Evolutionary conservation across 2,797 vertebrate species (phyloP), one percentile per base, ranked within the genome.

Genomic region (Gallinago solitaria): DNA sequence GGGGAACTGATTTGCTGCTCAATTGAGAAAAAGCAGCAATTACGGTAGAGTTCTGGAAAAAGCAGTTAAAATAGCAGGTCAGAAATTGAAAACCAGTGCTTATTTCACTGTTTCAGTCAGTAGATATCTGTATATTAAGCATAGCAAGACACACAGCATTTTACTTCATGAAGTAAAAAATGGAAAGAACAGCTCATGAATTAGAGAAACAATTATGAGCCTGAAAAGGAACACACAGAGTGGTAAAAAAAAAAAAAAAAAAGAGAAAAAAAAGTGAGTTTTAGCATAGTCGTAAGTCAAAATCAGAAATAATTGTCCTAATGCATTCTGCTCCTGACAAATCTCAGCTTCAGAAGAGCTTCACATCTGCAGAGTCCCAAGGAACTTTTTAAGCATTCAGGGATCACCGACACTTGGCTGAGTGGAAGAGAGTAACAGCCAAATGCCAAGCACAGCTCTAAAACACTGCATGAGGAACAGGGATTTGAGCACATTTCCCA

Each of bases 191-290:
- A 82, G n/a, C 43, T 93, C 33, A 39, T 76, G 77, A 90, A 48
- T 53, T 60, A 89, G 51, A 67, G 60, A 65, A 93, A 65, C 15
- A 59, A 67, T 43, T 41, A 21, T 41, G 17, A 95, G 74, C 39
- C 68, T 35, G 67, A 74, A 78, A 77, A 88, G 47, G 87, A 91
- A 86, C 56, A 80, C 33, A 43, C 11, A 56, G 5, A 28, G 54
- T 17, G 13, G 51, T 79, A 82, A 95, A 93, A 95, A 48, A 47
- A 45, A 45, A 43, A 43, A 83, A 95, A 93, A 95, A 96, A 96
- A 89, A 45, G 79, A 57, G 14, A 93, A 95, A 96, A 96, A 89
- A 45, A 82, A 57, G 14, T 17, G 48, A 76, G n/a, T 65, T 93
- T 80, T 81, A 85, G 85, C 73, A 63, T 1, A 87, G 32, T 32